These are phyloP conservation scores for Hormaphis cornu DNA, from an alignment of 1,140 invertebrate species.

Conservation along the genomic window DNA sequence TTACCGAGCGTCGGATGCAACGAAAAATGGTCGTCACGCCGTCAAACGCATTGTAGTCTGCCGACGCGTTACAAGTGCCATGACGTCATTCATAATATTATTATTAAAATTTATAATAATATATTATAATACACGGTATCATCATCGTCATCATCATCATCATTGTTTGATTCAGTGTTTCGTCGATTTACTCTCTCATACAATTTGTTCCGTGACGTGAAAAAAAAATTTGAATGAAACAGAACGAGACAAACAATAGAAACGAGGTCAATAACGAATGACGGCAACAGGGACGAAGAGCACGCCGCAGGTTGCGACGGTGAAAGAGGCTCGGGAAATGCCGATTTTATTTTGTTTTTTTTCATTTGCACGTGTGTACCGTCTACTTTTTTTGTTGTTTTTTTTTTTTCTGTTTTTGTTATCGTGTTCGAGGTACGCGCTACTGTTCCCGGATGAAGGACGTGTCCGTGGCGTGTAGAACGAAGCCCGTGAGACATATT, in stretches of 20 bases:
- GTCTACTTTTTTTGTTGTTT: not conserved
- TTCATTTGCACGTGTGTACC: not conserved
- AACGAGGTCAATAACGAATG: constrained; percentile 10
- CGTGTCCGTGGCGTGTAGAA: too few relatives aligned
- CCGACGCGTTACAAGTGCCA: not conserved
- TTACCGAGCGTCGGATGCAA: too few relatives aligned
- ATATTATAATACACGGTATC: too few relatives aligned
- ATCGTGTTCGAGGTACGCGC: too few relatives aligned
- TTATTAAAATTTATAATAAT: too few relatives aligned
- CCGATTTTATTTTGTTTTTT: not conserved
- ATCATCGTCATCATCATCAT: too few relatives aligned
- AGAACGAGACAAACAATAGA: constrained; percentile 11
- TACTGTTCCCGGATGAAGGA: constrained; percentile 22
- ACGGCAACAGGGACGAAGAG: not conserved
- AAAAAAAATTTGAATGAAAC: not conserved
- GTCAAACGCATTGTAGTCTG: not conserved
- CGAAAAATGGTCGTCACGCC: too few relatives aligned
- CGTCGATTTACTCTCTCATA: not conserved
- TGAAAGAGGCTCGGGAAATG: constrained; percentile 19
- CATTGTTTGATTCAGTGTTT: not conserved
- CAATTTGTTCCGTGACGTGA: not conserved
- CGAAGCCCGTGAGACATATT: too few relatives aligned
- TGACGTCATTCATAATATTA: constrained; percentile 4
- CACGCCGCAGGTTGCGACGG: not conserved
- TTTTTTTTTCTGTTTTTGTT: too few relatives aligned